Evolutionary conservation across 2,113 vertebrate species (phyloP).

Genomic region (Pelobates fuscus): DNA sequence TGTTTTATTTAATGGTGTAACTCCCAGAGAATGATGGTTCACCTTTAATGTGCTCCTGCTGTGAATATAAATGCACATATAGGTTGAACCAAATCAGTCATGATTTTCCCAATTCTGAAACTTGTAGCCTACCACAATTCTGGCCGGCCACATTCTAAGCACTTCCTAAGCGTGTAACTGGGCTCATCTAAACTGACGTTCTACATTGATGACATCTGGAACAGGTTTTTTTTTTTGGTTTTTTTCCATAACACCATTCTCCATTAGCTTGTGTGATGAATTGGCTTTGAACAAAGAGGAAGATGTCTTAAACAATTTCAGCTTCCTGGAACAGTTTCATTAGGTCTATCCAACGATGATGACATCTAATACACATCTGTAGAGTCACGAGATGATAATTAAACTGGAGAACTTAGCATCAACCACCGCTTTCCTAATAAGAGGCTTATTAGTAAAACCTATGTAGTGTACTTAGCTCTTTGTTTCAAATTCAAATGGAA

Average conservation of each 20-base stretch:
- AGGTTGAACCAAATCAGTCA: no score
- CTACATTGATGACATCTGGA: conserved; percentile 3
- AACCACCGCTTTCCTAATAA: no score
- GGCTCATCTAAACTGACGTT: background rate
- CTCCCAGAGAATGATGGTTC: no score
- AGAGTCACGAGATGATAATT: background rate
- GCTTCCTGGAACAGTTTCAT: background rate
- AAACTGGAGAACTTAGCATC: no score
- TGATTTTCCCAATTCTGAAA: no score
- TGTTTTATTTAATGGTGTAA: no score
- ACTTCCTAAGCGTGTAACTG: background rate
- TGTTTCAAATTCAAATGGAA: no score
- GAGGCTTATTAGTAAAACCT: no score
- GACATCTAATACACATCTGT: conserved; percentile 26
- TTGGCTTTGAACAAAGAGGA: conserved; percentile 17
- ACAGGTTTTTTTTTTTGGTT: background rate
- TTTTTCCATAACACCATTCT: background rate
- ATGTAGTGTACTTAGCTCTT: no score
- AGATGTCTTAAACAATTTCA: conserved; percentile 9
- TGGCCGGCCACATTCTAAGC: background rate
- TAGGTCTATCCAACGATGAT: background rate
- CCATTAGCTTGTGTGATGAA: conserved; percentile 17
- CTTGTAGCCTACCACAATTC: no score
- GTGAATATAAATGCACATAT: no score
- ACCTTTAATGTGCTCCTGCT: no score